Evolutionary conservation across 2,113 vertebrate genomes (phyloP).

Genomic region (Calidris pugnax): DNA sequence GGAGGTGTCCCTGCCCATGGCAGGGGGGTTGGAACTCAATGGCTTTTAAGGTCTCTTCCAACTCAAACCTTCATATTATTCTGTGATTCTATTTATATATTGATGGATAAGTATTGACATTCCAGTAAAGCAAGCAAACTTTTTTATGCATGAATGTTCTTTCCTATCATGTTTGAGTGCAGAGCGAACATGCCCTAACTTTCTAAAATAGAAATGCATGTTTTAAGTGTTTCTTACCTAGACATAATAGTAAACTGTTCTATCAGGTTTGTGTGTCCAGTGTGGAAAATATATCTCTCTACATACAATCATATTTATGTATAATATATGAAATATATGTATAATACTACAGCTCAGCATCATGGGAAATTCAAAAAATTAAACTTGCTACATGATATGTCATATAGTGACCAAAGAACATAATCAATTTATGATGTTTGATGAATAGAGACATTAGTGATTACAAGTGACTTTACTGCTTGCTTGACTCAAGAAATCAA

Average conservation of each 20-base stretch:
- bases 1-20: not conserved
- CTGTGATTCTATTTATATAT: not conserved
- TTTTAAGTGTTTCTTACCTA: not conserved
- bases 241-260: not conserved
- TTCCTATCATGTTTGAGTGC: not conserved
- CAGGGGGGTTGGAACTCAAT: not conserved
- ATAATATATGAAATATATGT: not conserved
- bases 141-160: not conserved
- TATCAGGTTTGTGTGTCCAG: not conserved
- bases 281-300: not conserved
- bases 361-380: not conserved
- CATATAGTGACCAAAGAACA: not conserved
- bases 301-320: too few relatives aligned
- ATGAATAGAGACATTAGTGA: not conserved
- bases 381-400: not conserved
- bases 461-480: not conserved
- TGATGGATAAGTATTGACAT: not conserved
- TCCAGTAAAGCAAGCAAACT: not conserved
- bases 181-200: fast-evolving
- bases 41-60: not conserved
- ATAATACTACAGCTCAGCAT: not conserved
- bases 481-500: not conserved
- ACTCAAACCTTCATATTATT: not conserved
- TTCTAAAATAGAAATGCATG: not conserved
- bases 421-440: not conserved